Conservation (phyloP, 2,113 vertebrate genomes). For the Haemorhous mexicanus region DNA sequence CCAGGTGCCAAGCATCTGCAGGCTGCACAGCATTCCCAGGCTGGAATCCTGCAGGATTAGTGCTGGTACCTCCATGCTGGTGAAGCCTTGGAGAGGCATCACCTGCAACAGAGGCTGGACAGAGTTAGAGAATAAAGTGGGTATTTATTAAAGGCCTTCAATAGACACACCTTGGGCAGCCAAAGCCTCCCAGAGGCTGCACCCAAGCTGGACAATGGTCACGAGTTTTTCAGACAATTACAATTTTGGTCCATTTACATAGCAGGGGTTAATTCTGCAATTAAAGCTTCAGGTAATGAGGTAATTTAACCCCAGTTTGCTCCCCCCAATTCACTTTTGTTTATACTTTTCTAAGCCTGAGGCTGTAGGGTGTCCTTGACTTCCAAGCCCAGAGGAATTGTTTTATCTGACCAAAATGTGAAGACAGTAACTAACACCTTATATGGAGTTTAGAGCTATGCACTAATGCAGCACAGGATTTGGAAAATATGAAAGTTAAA, state of each 20-base stretch:
- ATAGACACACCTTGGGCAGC: accelerated
- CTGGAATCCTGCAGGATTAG: neutral
- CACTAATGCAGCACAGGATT: neutral
- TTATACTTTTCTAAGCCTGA: neutral
- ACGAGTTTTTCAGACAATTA: accelerated
- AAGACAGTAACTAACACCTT: neutral
- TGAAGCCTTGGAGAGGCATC: too few relatives aligned
- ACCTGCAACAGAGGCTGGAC: neutral
- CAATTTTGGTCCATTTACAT: neutral
- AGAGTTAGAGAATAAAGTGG: neutral
- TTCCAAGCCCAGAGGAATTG: neutral
- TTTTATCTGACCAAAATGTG: neutral
- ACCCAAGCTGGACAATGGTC: too few relatives aligned
- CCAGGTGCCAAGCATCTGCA: accelerated
- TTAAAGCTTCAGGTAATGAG: neutral
- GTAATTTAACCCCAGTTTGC: accelerated
- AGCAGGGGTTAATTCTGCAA: neutral
- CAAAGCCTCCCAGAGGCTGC: too few relatives aligned
- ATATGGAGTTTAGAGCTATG: neutral
- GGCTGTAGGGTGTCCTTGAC: too few relatives aligned
- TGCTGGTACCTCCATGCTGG: neutral
- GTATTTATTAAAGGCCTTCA: neutral
- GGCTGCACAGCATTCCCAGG: neutral
- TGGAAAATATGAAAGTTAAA: too few relatives aligned
- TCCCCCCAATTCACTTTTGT: neutral